These are phyloP conservation scores for Irena cyanogastra DNA, from an alignment of 2,113 vertebrate genomes.

Conservation along the genomic window DNA sequence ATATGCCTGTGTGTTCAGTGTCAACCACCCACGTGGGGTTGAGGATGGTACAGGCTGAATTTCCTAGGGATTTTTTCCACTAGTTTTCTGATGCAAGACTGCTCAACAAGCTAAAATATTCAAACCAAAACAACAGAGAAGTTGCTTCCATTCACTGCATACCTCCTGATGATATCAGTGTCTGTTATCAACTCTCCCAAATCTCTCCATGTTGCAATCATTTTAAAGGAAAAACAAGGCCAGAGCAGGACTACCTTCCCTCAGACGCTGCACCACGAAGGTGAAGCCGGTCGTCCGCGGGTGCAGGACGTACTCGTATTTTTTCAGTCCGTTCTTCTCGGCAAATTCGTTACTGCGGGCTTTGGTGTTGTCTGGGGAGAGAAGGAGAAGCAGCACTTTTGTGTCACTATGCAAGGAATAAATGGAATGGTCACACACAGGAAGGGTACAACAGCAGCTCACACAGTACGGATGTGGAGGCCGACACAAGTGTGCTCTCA, in stretches of 20 bases:
- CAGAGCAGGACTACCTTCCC: conserved; percentile 79
- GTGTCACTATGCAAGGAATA: background rate
- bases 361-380: conserved; percentile 83
- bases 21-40: background rate
- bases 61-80: background rate
- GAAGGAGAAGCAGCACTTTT: background rate
- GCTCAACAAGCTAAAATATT: background rate
- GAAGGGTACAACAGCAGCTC: background rate
- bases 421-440: background rate
- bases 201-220: background rate
- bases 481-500: background rate
- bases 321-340: conserved; percentile 82
- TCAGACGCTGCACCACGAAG: conserved; percentile 88
- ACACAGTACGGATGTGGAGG: background rate
- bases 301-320: conserved; percentile 90
- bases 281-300: conserved; percentile 95
- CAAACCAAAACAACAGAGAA: background rate
- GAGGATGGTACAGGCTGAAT: background rate
- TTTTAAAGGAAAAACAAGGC: background rate
- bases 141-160: background rate
- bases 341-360: conserved; percentile 87
- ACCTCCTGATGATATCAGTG: background rate
- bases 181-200: background rate
- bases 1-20: rapidly evolving
- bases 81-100: background rate